Evolutionary conservation across 2,888 invertebrate species (phyloP).

Genomic region (Dyspetes luteomarginatus): DNA sequence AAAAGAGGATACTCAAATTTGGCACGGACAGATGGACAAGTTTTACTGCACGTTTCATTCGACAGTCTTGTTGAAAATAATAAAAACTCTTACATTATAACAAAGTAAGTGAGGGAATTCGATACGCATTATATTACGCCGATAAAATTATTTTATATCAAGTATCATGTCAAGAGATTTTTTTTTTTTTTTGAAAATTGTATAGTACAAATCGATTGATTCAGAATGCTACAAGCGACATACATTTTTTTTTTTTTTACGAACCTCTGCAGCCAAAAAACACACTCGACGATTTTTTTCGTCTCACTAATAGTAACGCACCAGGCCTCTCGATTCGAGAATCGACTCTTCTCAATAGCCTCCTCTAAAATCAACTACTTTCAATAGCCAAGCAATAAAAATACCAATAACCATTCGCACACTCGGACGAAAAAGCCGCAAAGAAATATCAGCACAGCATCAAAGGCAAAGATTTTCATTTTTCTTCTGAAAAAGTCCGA

Average conservation of each 20-base stretch:
- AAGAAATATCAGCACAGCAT: slow-evolving; percentile 70
- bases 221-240: slow-evolving; percentile 1
- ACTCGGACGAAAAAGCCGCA: slow-evolving; percentile 77
- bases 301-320: background rate
- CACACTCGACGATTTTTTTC: slow-evolving; percentile 13
- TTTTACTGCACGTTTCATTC: slow-evolving; percentile 24
- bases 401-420: slow-evolving; percentile 79
- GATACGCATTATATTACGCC: background rate
- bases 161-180: background rate
- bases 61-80: background rate
- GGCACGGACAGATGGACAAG: slow-evolving; percentile 72
- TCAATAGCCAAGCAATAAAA: slow-evolving; percentile 75
- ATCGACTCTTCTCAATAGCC: too few species aligned
- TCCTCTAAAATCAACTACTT: too few species aligned
- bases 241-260: slow-evolving; percentile 20
- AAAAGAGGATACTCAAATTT: slow-evolving; percentile 68
- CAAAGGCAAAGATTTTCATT: slow-evolving; percentile 68
- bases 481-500: slow-evolving; percentile 70
- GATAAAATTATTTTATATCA: slow-evolving; percentile 15
- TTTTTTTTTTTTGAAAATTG: background rate
- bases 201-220: slow-evolving; percentile 36
- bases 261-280: slow-evolving; percentile 29
- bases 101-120: background rate
- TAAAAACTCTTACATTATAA: slow-evolving; percentile 10
- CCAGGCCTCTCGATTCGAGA: slow-evolving; percentile 45